Percentiles rank a stretch among this genome's conserved stretches.
phyloP scores from a whole-genome alignment of 2,888 invertebrate genomes.

The Ophioninae sp. region DNA sequence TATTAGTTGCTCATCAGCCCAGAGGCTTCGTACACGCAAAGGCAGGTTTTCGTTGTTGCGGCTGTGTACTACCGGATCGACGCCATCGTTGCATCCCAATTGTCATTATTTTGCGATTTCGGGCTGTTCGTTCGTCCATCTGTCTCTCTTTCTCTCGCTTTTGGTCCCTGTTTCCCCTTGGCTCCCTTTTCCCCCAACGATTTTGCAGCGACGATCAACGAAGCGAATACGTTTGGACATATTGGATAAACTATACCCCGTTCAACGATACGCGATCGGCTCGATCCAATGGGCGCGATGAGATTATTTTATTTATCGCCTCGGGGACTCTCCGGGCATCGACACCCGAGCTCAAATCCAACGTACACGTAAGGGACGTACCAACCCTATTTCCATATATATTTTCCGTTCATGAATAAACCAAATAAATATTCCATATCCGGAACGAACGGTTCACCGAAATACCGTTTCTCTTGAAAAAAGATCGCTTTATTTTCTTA shows the following conservation, averaged over 20 bases:
- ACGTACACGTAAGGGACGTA: background rate
- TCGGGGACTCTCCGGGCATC: background rate
- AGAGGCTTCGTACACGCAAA: conserved; percentile 65
- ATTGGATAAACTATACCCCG: conserved; percentile 70
- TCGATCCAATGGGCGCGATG: conserved; percentile 32
- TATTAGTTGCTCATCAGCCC: conserved; percentile 79
- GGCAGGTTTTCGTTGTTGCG: conserved; percentile 74
- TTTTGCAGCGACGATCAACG: conserved; percentile 68
- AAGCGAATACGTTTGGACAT: conserved; percentile 78
- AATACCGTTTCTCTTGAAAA: no score
- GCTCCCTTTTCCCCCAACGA: conserved; percentile 24
- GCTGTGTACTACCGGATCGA: conserved; percentile 67
- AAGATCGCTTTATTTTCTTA: no score
- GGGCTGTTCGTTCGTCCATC: conserved; percentile 20
- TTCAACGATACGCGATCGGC: conserved; percentile 33
- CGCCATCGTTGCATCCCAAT: conserved; percentile 73
- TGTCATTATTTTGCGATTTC: conserved; percentile 79
- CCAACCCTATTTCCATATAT: background rate
- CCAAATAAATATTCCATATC: no score
- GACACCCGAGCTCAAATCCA: background rate
- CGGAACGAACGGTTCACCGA: no score
- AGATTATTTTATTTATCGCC: conserved; percentile 47
- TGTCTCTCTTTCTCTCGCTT: conserved; percentile 3
- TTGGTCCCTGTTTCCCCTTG: background rate
- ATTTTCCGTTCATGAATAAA: background rate